Percentiles rank a stretch among this genome's conserved stretches.
Evolutionary conservation across 2,888 invertebrate genomes (phyloP).

Genomic region (Vesta saturnalis): DNA sequence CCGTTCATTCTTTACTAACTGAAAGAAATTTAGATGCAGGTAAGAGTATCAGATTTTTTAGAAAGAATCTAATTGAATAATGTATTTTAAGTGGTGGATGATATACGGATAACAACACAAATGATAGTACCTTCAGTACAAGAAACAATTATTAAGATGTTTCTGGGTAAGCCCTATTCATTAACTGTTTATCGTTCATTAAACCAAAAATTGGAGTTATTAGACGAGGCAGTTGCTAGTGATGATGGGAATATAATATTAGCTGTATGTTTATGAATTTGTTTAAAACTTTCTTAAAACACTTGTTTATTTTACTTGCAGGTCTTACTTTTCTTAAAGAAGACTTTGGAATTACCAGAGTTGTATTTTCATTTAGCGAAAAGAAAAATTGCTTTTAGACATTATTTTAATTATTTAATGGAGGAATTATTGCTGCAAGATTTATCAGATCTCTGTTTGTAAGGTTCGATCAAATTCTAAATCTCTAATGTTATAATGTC

Average conservation of each 20-base stretch:
- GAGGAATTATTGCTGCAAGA: conserved; percentile 73
- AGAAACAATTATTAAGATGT: conserved; percentile 64
- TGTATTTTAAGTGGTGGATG: conserved; percentile 61
- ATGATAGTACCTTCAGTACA: conserved; percentile 57
- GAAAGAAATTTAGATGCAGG: conserved; percentile 51
- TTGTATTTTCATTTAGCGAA: conserved; percentile 76
- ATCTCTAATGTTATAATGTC: conserved; percentile 15
- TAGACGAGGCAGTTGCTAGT: conserved; percentile 75
- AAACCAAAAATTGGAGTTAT: conserved; percentile 74
- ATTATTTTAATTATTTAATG: conserved; percentile 79
- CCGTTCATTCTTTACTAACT: conserved; percentile 55
- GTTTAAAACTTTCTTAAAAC: background rate
- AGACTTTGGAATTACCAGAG: conserved; percentile 76
- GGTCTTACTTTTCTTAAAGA: conserved; percentile 79
- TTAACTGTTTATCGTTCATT: conserved; percentile 63
- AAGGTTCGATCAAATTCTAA: conserved; percentile 50
- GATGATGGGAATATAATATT: conserved; percentile 83
- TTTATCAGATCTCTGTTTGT: conserved; percentile 79
- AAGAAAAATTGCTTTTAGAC: conserved; percentile 76
- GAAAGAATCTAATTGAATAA: background rate
- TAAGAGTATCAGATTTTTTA: conserved; percentile 14
- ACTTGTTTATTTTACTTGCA: conserved; percentile 55
- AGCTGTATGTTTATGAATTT: conserved; percentile 63
- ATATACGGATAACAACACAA: conserved; percentile 54
- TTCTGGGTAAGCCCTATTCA: conserved; percentile 64